Percentiles rank a stretch among this genome's conserved stretches.
These are phyloP conservation scores for Telenomus remus DNA, from an alignment of 1,140 invertebrate species.

Conservation along the genomic window DNA sequence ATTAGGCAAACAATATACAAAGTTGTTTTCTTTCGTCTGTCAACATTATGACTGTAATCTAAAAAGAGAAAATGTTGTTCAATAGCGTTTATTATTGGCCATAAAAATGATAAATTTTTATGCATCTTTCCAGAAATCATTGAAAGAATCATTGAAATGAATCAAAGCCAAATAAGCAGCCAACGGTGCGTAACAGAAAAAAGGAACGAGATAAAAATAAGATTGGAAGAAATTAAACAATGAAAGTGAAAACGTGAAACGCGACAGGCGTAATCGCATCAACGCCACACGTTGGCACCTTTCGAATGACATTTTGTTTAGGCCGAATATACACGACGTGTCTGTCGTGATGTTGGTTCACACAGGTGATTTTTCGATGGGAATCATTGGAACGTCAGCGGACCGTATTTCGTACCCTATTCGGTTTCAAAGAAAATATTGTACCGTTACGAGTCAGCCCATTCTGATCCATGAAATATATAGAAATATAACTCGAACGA, in stretches of 20 bases:
- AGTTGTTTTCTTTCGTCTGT: no score
- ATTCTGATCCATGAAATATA: constrained; percentile 29
- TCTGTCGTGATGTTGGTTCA: neutral
- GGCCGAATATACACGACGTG: neutral
- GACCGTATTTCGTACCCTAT: constrained; percentile 19
- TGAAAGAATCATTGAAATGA: no score
- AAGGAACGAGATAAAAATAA: constrained; percentile 25
- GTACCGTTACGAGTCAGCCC: constrained; percentile 29
- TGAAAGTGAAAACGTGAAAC: constrained; percentile 39
- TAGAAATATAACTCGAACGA: constrained; percentile 32
- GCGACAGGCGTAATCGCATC: constrained; percentile 6
- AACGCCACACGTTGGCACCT: neutral
- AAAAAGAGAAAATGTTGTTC: no score
- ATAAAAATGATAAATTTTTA: no score
- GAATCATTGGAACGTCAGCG: constrained; percentile 11
- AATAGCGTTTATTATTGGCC: no score
- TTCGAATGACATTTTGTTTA: neutral
- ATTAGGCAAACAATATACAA: no score
- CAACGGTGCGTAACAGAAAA: constrained; percentile 21
- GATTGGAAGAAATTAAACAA: constrained; percentile 10
- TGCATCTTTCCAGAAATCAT: no score
- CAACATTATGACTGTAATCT: no score
- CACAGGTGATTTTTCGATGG: constrained; percentile 10
- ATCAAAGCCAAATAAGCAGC: neutral
- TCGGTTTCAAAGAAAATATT: constrained; percentile 30